Evolutionary conservation across 2,888 invertebrate genomes (phyloP).

Genomic region (Hemicrepidius hirtus): DNA sequence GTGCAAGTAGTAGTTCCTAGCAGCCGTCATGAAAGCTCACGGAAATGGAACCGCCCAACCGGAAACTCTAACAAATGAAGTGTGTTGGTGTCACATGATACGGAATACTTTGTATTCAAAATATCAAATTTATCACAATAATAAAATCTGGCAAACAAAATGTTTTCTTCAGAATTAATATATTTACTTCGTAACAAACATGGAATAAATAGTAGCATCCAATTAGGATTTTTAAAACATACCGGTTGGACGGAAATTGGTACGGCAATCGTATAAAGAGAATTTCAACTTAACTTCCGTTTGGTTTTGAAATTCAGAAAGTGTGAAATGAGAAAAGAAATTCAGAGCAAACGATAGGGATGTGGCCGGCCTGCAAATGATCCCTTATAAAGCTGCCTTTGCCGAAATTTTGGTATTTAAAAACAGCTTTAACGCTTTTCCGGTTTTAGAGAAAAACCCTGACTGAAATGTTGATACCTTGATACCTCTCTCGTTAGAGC

Average conservation of each 20-base stretch:
- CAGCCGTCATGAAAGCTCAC: conserved; percentile 40
- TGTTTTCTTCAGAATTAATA: too few species aligned
- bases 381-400: background rate
- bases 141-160: too few species aligned
- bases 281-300: conserved; percentile 41
- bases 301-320: conserved; percentile 44
- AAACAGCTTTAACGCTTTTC: background rate
- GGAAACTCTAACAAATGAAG: conserved; percentile 50
- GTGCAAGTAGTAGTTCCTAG: conserved; percentile 14
- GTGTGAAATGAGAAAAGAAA: conserved; percentile 46
- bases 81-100: conserved; percentile 33
- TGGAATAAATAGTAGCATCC: too few species aligned
- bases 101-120: conserved; percentile 40
- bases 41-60: conserved; percentile 41
- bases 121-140: too few species aligned
- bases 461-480: conserved; percentile 5
- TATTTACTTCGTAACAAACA: too few species aligned
- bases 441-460: background rate
- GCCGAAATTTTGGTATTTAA: background rate
- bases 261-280: conserved; percentile 38
- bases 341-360: conserved; percentile 28
- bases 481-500: background rate
- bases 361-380: conserved; percentile 33
- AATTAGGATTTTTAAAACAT: conserved; percentile 14
- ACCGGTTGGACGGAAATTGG: conserved; percentile 36